Evolutionary conservation across 2,888 invertebrate species (phyloP), one percentile per base, ranked within the genome.

Genomic region (Andrena bicolor): DNA sequence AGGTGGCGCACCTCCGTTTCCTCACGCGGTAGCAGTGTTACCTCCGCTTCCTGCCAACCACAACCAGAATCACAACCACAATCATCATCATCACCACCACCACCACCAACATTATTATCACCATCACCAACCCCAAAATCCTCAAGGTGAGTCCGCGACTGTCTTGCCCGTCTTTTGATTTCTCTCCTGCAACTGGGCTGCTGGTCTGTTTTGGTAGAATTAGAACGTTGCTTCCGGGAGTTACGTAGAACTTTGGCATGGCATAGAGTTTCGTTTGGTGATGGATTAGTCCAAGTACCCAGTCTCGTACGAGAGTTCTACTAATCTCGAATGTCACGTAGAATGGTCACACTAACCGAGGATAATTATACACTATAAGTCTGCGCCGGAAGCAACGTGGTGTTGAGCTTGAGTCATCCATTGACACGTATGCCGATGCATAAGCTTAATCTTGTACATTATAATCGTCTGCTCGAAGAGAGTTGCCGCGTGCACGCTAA

Each of bases 11-110:
- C 91, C 95, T 91, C 94, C 94, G 87, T 95, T 94, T 91, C 95
- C 95, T 90, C 95, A 94, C 92, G 95, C 95, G 94, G 95, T 96
- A 94, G 95, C 95, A 94, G 95, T 96, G 91, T 94, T 96, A 94
- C 95, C 96, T 93, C 95, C 95, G 90, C 92, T 94, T 89, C 93
- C 93, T 89, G 92, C 90, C 88, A 92, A 91, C 91, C 92, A 92
- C 91, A 92, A 90, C 88, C 91, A 89, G 88, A 90, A 92, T 89
- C 90, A 92, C 90, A 92, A 89, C 85, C 92, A 90, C 87, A 91
- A 88, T 89, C 92, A 90, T 88, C 91, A 91, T 86, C 91, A 88
- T 63, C 76, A 91, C 88, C 91, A 88, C 53, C 76, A 90, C 86
- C 91, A 82, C 65, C 82, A 90, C 89, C 91, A 91, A 90, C 91